Evolutionary conservation across 2,888 invertebrate species (phyloP).

Genomic region (Agrotis exclamationis): DNA sequence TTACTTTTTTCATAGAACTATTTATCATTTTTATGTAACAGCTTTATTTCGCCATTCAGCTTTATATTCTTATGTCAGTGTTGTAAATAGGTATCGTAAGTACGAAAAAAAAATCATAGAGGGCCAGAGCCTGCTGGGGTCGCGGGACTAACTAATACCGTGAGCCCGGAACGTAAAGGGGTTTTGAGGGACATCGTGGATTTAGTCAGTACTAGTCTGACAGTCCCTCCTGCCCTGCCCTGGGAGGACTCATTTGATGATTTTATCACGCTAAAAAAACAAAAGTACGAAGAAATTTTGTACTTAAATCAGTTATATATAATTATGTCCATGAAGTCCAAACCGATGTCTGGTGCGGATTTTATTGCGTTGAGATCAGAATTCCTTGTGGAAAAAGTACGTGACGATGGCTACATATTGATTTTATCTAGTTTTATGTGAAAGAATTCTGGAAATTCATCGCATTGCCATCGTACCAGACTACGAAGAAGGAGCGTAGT

Average conservation of each 20-base stretch:
- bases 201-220: too few relatives aligned
- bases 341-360: constrained; percentile 47
- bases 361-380: constrained; percentile 58
- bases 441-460: constrained; percentile 51
- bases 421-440: constrained; percentile 45
- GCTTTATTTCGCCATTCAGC: constrained; percentile 12
- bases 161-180: too few relatives aligned
- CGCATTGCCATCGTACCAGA: constrained; percentile 38
- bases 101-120: too few relatives aligned
- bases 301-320: constrained; percentile 43
- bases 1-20: constrained; percentile 15
- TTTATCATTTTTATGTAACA: constrained; percentile 29
- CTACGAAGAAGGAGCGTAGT: neutral
- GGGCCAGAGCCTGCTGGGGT: too few relatives aligned
- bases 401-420: constrained; percentile 45
- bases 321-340: constrained; percentile 47
- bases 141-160: too few relatives aligned
- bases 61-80: constrained; percentile 23
- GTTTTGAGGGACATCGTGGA: too few relatives aligned
- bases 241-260: too few relatives aligned
- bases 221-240: too few relatives aligned
- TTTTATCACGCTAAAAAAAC: too few relatives aligned
- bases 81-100: constrained; percentile 18
- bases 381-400: constrained; percentile 49
- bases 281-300: constrained; percentile 7